These are phyloP conservation scores for Amyelois transitella DNA, from an alignment of 1,140 invertebrate genomes.

Conservation along the genomic window DNA sequence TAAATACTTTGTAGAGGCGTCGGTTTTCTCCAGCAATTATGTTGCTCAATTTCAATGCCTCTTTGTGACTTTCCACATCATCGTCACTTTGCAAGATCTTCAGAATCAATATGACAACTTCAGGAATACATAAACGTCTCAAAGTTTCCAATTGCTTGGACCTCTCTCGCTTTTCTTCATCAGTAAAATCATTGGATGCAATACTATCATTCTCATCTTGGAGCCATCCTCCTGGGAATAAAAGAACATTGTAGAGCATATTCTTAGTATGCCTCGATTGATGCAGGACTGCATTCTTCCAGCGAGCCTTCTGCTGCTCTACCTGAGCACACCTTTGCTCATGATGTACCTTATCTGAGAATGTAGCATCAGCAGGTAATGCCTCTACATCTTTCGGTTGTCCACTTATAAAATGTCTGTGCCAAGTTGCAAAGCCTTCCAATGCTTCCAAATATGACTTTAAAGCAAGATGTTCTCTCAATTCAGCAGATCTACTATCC, in stretches of 20 bases:
- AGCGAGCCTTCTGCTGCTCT: conserved; percentile 83
- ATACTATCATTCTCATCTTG: conserved; percentile 78
- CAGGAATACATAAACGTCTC: conserved; percentile 88
- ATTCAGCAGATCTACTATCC: conserved; percentile 72
- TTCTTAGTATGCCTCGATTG: conserved; percentile 78
- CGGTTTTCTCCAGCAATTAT: conserved; percentile 85
- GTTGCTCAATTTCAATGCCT: conserved; percentile 87
- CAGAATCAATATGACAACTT: conserved; percentile 86
- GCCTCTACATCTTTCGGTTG: conserved; percentile 81
- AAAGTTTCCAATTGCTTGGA: conserved; percentile 82
- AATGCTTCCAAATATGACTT: conserved; percentile 88
- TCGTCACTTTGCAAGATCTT: conserved; percentile 86
- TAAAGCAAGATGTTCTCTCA: conserved; percentile 85
- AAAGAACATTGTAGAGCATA: conserved; percentile 89
- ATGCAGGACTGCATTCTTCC: conserved; percentile 76
- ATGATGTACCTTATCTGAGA: conserved; percentile 91
- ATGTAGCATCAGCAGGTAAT: conserved; percentile 78
- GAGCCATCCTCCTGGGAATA: conserved; percentile 94
- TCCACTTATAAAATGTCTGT: conserved; percentile 85
- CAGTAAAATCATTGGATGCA: conserved; percentile 52
- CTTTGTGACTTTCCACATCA: conserved; percentile 84
- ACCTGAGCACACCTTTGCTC: conserved; percentile 89
- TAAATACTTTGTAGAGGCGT: conserved; percentile 86
- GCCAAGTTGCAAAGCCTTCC: conserved; percentile 93
- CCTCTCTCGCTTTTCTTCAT: conserved; percentile 72